phyloP scores from a whole-genome alignment of 1,140 invertebrate species.

The Cyrtorhinus lividipennis region DNA sequence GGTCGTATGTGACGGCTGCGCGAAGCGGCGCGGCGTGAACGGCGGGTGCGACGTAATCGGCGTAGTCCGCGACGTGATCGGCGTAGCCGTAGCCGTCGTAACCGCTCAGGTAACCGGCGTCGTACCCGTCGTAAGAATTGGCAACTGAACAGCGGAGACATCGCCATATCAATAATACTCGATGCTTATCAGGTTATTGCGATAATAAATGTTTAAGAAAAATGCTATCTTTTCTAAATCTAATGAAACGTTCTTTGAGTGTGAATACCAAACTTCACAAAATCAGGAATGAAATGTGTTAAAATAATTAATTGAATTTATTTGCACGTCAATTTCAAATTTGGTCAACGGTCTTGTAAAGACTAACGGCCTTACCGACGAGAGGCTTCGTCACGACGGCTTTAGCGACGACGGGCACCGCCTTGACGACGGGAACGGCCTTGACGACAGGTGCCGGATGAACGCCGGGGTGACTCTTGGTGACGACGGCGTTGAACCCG shows the following conservation, averaged over 20 bases:
- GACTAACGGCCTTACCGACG: background rate
- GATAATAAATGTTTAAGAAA: background rate
- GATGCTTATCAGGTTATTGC: background rate
- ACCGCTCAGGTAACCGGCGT: background rate
- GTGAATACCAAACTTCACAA: too few relatives aligned
- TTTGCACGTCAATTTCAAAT: too few relatives aligned
- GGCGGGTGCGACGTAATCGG: background rate
- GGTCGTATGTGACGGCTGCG: background rate
- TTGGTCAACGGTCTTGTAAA: too few relatives aligned
- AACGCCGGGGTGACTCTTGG: slow-evolving; percentile 8
- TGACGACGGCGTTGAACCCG: slow-evolving; percentile 32
- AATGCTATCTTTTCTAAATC: too few relatives aligned
- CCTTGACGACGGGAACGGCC: background rate
- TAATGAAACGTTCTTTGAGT: too few relatives aligned
- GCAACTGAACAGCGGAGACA: background rate
- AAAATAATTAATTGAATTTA: too few relatives aligned
- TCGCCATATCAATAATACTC: background rate
- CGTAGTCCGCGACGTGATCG: too few relatives aligned
- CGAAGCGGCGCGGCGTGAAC: background rate
- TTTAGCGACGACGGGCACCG: slow-evolving; percentile 3
- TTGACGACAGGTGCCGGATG: slow-evolving; percentile 14
- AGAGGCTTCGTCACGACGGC: slow-evolving; percentile 4
- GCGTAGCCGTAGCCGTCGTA: too few relatives aligned
- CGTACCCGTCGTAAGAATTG: background rate
- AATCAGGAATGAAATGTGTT: too few relatives aligned